Percentiles rank a stretch among this genome's conserved stretches.
phyloP scores from a whole-genome alignment of 2,797 vertebrate genomes.

The Myoxocephalus aenaeus region DNA sequence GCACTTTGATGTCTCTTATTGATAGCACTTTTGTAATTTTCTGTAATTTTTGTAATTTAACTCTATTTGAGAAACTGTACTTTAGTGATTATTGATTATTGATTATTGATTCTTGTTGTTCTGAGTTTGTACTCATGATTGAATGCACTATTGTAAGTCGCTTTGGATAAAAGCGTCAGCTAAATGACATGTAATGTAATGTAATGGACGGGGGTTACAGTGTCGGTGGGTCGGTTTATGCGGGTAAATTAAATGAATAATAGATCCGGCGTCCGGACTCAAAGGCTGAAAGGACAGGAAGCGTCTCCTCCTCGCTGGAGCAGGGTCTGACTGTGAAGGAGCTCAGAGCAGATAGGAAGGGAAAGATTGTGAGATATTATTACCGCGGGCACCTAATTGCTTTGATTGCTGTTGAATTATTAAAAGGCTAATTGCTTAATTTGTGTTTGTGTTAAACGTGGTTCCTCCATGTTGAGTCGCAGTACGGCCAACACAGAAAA shows the following conservation, averaged over 20 bases:
- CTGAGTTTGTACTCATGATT: too few species aligned
- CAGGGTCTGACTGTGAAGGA: neutral
- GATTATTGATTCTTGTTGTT: too few species aligned
- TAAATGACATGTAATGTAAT: too few species aligned
- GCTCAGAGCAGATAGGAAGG: conserved; percentile 2
- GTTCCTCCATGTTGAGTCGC: neutral
- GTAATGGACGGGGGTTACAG: conserved; percentile 8
- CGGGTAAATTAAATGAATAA: conserved; percentile 32
- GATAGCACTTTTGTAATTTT: too few species aligned
- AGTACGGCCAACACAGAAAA: neutral
- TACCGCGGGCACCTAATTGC: neutral
- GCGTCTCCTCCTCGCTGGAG: too few species aligned
- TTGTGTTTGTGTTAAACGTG: neutral
- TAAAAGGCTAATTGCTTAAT: neutral
- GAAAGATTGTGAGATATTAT: conserved; percentile 18
- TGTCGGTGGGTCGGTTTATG: neutral
- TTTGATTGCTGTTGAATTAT: conserved; percentile 13
- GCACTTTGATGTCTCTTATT: too few species aligned
- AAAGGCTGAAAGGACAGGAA: conserved; percentile 12
- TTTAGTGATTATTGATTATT: too few species aligned
- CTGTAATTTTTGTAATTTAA: too few species aligned
- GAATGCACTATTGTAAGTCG: too few species aligned
- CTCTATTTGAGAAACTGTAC: too few species aligned
- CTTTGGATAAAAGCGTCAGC: too few species aligned
- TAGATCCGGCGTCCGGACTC: neutral